Conservation (phyloP, 1,140 invertebrate species). For the Camponotus pennsylvanicus region DNA sequence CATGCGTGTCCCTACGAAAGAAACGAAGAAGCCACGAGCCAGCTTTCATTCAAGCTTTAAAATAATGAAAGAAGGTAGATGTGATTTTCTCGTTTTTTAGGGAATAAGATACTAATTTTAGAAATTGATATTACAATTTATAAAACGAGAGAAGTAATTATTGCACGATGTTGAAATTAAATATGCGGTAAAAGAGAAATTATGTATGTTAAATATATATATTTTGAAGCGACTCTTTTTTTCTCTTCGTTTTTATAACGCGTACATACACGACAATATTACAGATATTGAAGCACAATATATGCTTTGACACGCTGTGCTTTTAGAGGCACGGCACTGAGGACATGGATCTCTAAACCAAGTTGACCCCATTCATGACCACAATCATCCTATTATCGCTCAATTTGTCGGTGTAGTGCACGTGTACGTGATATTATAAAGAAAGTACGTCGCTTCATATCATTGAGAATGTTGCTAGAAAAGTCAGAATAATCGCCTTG, state of each 20-base stretch:
- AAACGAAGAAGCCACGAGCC: slow-evolving; percentile 1
- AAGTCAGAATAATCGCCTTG: neutral
- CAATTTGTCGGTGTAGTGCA: slow-evolving; percentile 68
- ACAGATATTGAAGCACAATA: slow-evolving; percentile 45
- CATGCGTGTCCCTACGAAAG: slow-evolving; percentile 19
- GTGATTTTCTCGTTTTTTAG: neutral
- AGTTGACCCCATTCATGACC: slow-evolving; percentile 73
- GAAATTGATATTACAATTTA: neutral
- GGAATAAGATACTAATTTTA: neutral
- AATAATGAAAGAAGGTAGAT: neutral
- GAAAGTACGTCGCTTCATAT: slow-evolving; percentile 40
- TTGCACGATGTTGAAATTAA: neutral
- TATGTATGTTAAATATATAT: neutral
- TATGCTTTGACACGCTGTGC: slow-evolving; percentile 28
- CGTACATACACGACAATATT: slow-evolving; percentile 1
- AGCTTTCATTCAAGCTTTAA: slow-evolving; percentile 23
- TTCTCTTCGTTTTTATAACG: slow-evolving; percentile 1
- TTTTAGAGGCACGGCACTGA: slow-evolving; percentile 45
- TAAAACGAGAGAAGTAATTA: too few relatives aligned
- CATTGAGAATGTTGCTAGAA: neutral
- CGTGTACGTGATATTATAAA: slow-evolving; percentile 27
- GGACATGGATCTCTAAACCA: slow-evolving; percentile 65
- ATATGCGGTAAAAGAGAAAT: neutral
- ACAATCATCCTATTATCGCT: slow-evolving; percentile 78
- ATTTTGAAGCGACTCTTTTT: neutral